phyloP scores from a whole-genome alignment of 2,888 invertebrate genomes.

The Agrochola litura region DNA sequence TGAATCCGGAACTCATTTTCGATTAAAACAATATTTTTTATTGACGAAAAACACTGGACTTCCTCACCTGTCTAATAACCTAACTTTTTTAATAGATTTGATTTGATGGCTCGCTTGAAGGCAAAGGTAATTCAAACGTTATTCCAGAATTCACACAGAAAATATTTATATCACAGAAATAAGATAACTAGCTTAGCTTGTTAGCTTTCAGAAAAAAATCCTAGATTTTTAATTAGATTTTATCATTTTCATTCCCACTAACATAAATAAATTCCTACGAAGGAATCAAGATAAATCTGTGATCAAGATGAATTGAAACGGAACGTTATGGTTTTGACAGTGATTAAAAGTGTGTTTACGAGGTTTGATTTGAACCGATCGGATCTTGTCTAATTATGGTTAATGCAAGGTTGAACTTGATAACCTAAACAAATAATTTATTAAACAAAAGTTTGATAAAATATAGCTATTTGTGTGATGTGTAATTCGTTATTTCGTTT shows the following conservation, averaged over 20 bases:
- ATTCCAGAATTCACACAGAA: background rate
- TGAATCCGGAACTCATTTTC: slow-evolving; percentile 97
- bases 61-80: slow-evolving; percentile 51
- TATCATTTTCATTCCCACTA: background rate
- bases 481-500: background rate
- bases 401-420: background rate
- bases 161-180: background rate
- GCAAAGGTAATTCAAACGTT: slow-evolving; percentile 23
- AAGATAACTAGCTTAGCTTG: too few relatives aligned
- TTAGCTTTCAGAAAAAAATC: accelerated
- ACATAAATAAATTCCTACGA: background rate
- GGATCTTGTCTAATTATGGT: too few relatives aligned
- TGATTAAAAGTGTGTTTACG: background rate
- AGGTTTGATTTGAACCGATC: background rate
- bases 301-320: background rate
- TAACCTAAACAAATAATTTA: background rate
- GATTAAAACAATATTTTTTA: slow-evolving; percentile 30
- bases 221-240: background rate
- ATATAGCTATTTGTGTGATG: too few relatives aligned
- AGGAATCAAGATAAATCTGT: background rate
- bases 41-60: slow-evolving; percentile 40
- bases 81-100: slow-evolving; percentile 56
- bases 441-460: too few relatives aligned
- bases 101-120: slow-evolving; percentile 33
- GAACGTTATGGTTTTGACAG: slow-evolving; percentile 24